These are phyloP conservation scores for Laticauda colubrina DNA, from an alignment of 2,113 vertebrate species.

Conservation along the genomic window DNA sequence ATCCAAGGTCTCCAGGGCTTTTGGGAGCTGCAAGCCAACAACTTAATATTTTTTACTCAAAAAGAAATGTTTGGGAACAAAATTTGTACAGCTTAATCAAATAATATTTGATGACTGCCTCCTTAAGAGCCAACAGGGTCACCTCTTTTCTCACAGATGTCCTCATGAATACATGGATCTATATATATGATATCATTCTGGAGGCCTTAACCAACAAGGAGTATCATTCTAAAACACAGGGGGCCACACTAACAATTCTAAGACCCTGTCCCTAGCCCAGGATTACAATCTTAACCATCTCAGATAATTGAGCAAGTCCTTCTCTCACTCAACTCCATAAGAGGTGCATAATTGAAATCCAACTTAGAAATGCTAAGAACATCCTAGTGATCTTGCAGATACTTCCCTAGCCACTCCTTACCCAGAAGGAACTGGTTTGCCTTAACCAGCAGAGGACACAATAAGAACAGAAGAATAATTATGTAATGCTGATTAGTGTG, in stretches of 20 bases:
- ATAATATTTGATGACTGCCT: background rate
- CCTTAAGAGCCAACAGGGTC: background rate
- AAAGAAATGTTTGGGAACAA: background rate
- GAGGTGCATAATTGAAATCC: background rate
- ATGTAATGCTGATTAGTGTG: background rate
- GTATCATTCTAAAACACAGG: background rate
- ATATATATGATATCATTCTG: background rate
- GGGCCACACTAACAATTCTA: background rate
- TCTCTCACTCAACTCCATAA: background rate
- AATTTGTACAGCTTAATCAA: background rate
- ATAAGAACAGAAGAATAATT: background rate
- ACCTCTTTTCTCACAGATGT: background rate
- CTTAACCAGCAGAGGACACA: background rate
- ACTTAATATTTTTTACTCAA: background rate
- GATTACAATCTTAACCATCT: background rate
- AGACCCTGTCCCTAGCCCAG: background rate
- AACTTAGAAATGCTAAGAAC: background rate
- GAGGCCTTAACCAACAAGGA: background rate
- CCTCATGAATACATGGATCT: background rate
- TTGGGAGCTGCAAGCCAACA: background rate
- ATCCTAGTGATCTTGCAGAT: background rate
- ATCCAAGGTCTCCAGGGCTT: background rate
- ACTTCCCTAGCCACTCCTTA: background rate
- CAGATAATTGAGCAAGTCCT: background rate
- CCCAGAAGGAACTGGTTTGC: background rate